Evolutionary conservation across 2,113 vertebrate genomes (phyloP).

Genomic region (Dipodomys spectabilis): DNA sequence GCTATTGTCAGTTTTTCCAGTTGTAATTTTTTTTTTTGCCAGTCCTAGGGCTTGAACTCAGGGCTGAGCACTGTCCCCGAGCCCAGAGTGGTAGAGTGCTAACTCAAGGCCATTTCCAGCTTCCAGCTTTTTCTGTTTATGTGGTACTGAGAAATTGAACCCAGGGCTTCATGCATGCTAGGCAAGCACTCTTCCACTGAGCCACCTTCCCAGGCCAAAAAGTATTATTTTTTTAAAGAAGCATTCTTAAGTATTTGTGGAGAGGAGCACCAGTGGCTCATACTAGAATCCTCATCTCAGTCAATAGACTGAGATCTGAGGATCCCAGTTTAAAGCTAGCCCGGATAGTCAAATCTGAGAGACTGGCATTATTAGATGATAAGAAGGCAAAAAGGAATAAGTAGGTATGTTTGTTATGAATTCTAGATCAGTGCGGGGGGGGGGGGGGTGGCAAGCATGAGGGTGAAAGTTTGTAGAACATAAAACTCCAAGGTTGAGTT

Average conservation of each 20-base stretch:
- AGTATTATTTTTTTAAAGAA: slow-evolving; percentile 2
- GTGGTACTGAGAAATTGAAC: too few species aligned
- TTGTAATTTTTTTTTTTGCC: not conserved
- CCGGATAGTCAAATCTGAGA: too few species aligned
- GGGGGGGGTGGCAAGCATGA: not conserved
- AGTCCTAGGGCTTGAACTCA: too few species aligned
- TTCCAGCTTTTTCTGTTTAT: too few species aligned
- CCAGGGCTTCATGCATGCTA: too few species aligned
- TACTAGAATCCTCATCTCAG: too few species aligned
- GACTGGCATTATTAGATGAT: not conserved
- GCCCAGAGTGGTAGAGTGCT: too few species aligned
- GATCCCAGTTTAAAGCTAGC: too few species aligned
- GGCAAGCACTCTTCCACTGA: too few species aligned
- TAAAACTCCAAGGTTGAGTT: not conserved
- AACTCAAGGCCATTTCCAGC: too few species aligned
- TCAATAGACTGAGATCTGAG: not conserved
- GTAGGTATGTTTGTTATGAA: slow-evolving; percentile 10
- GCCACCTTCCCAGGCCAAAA: not conserved
- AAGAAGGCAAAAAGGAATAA: not conserved
- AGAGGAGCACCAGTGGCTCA: not conserved
- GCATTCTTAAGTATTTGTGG: not conserved
- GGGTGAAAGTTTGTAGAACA: not conserved
- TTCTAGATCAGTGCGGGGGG: not conserved
- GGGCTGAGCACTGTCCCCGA: too few species aligned
- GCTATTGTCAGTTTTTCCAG: slow-evolving; percentile 1